Percentiles rank a stretch among this genome's conserved stretches.
phyloP scores from a whole-genome alignment of 2,113 vertebrate genomes.

The Podiceps cristatus region DNA sequence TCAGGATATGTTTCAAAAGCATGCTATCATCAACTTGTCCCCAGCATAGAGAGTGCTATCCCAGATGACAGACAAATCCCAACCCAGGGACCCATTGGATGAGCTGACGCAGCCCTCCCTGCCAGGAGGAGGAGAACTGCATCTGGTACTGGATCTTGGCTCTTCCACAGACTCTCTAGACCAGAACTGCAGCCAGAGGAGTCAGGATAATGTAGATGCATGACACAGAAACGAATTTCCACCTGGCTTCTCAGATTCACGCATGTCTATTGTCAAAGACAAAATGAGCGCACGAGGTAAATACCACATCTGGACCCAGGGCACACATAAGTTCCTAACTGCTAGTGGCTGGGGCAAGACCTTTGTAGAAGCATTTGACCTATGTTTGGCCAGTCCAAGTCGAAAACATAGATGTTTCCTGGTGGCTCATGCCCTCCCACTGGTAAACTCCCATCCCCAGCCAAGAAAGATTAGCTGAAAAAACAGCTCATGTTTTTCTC shows the following conservation, averaged over 20 bases:
- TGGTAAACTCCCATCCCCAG: background rate
- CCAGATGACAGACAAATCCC: background rate
- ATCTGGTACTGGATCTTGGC: background rate
- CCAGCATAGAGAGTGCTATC: background rate
- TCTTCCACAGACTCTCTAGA: background rate
- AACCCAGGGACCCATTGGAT: background rate
- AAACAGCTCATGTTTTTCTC: background rate
- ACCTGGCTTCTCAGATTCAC: background rate
- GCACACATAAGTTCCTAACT: background rate
- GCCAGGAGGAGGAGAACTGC: background rate
- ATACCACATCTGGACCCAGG: background rate
- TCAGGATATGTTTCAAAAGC: background rate
- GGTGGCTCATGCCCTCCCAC: background rate
- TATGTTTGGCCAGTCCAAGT: background rate
- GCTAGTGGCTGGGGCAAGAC: background rate
- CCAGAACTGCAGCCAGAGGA: conserved; percentile 19
- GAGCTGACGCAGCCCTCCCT: background rate
- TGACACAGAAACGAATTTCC: conserved; percentile 1
- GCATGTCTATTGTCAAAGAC: background rate
- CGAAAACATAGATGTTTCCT: background rate
- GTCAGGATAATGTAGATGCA: conserved; percentile 17
- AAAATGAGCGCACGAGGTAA: background rate
- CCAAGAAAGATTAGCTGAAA: background rate
- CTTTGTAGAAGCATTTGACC: background rate
- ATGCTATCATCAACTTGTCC: background rate